Base-by-base conservation (phyloP, 2,888 invertebrate genomes). In the Platynereis dumerilii region DNA sequence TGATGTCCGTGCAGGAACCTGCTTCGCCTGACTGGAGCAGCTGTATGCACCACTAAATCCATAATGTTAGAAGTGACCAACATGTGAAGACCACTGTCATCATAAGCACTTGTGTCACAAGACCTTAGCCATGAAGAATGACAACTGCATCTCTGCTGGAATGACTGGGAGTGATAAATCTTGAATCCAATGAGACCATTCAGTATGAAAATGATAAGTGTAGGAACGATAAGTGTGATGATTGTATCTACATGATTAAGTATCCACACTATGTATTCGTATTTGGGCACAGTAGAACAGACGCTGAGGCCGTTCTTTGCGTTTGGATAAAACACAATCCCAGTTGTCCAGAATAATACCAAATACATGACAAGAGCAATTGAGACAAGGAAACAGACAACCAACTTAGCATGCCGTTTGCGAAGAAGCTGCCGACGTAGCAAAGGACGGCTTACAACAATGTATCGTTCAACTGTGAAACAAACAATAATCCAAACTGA, bases 381-480 rank as follows among this genome's bases (percentile, higher is more conserved):
- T 3, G 7, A n/a, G 24, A 5, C 27, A 24, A 55, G 5, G 28
- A 24, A 26, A 15, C 24, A 2, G 10, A 55, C 55, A 2, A 55
- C 17, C 3, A 55, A 5, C n/a, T 48, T 48, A n/a, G 48, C 48
- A 20, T 22, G 48, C n/a, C 48, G 5, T 20, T 20, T 48, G 3
- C 48, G 48, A 7, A 48, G 48, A n/a, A 48, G n/a, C 7, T 48
- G 48, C 22, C 48, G 5, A 7, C 48, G n/a, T n/a, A n/a, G 74
- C 15, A 76, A 65, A 27, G 77, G 77, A 57, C 71, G 74, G 42
- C 71, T 72, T 1, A 76, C 69, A 67, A 73, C 71, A n/a, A 75
- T 65, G 52, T 72, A 75, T 39, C 77, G 58, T 56, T 77, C 76
- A 1, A 74, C 53, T 0, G 77, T 77, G 58, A 77, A 75, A 1